These are phyloP conservation scores for Apus apus DNA, from an alignment of 2,113 vertebrate species.

Conservation along the genomic window DNA sequence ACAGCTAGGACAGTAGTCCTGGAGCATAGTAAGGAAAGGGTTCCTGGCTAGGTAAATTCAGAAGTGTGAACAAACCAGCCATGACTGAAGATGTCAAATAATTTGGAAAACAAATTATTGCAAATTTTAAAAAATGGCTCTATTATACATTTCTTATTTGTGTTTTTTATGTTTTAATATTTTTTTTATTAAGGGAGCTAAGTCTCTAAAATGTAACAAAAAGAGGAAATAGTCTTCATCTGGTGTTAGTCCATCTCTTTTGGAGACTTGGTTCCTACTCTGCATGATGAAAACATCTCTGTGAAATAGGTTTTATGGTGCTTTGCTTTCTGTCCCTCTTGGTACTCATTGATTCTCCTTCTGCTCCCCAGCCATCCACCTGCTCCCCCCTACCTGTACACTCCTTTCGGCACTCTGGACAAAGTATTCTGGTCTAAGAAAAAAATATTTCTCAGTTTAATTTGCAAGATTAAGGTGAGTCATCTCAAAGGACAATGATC, in stretches of 20 bases:
- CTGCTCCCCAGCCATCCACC: background rate
- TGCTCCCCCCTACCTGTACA: rapidly evolving
- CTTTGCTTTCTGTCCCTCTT: background rate
- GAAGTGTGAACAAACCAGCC: background rate
- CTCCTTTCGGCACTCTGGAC: background rate
- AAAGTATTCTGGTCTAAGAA: background rate
- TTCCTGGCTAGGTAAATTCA: background rate
- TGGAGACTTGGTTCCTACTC: background rate
- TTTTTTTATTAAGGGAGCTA: background rate
- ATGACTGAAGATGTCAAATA: background rate
- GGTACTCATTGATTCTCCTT: background rate
- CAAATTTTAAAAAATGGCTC: background rate
- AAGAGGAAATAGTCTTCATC: background rate
- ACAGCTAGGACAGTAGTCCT: background rate
- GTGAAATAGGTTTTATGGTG: background rate
- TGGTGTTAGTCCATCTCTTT: background rate
- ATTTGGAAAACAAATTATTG: background rate
- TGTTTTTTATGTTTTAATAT: background rate
- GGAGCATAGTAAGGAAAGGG: background rate
- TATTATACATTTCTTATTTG: background rate
- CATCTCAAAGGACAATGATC: background rate
- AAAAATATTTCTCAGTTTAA: background rate
- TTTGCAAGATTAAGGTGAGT: background rate
- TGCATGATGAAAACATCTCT: background rate
- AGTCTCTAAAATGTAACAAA: background rate